A percentile compares a stretch with the other conserved stretches of the same genome.
Evolutionary conservation across 2,888 invertebrate genomes (phyloP).

Genomic region (Andricus quercusramuli): DNA sequence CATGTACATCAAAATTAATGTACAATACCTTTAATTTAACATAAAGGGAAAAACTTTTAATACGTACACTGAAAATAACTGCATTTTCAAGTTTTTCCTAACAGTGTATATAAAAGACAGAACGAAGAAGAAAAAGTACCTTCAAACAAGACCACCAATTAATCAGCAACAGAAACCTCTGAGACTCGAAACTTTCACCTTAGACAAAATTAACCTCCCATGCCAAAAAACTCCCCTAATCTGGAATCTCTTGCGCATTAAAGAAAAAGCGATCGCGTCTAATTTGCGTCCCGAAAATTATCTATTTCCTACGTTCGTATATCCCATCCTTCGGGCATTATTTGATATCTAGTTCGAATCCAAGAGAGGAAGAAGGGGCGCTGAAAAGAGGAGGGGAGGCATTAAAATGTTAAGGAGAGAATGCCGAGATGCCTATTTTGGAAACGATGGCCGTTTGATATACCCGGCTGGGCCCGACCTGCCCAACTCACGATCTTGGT

Average conservation of each 20-base stretch:
- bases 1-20: too few species aligned
- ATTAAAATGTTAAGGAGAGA: constrained; percentile 48
- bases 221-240: not conserved
- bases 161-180: not conserved
- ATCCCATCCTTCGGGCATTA: constrained; percentile 52
- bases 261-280: constrained; percentile 23
- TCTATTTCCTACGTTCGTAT: constrained; percentile 58
- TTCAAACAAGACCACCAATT: not conserved
- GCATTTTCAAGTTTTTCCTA: too few species aligned
- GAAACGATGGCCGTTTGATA: constrained; percentile 47
- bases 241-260: constrained; percentile 7
- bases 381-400: constrained; percentile 27
- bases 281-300: constrained; percentile 47
- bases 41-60: too few species aligned
- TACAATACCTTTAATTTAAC: too few species aligned
- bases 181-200: not conserved
- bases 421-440: constrained; percentile 49
- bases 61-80: too few species aligned
- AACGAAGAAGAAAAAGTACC: not conserved
- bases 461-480: constrained; percentile 50
- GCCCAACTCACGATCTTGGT: constrained; percentile 46
- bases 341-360: constrained; percentile 57
- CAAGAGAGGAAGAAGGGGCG: constrained; percentile 36
- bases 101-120: too few species aligned
- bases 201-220: not conserved